Evolutionary conservation across 2,888 invertebrate genomes (phyloP), one percentile per base, ranked within the genome.

Genomic region (Agriopis marginaria): DNA sequence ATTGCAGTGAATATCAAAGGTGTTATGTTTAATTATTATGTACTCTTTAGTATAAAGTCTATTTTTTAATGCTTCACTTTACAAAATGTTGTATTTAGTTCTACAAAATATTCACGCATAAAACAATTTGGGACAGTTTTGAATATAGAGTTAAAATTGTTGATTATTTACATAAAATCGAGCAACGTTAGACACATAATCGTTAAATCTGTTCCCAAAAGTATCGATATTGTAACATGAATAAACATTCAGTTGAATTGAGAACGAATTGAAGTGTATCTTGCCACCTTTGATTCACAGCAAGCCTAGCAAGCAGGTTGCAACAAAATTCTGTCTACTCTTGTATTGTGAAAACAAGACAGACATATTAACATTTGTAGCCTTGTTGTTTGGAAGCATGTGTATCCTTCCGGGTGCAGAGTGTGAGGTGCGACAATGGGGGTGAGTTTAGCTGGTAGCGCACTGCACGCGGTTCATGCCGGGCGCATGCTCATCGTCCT

Each of bases 381-480:
- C 8, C 14, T 6, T 7, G 14, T 49, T 7, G 5, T 6, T 7
- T 49, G 14, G 7, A 14, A 47, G 42, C 8, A 42, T 42, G 8
- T 42, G 7, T 42, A 9, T 42, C 42, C 42, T 42, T 9, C 42
- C 42, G 42, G 42, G 42, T 10, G 42, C 42, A 1, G 8, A 42
- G 42, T 42, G 42, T 42, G 42, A 42, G 42, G 42, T 42, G 42
- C 42, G 42, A 9, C 2, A 10, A 42, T 9, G 8, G 42, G 9
- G 42, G 42, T 10, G 8, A 10, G 74, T 79, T 94, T 96, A 97
- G 90, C 96, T 95, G 73, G 97, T 96, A 82, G 97, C 96, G 91
- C 98, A 98, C 87, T 98, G 97, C 59, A 97, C 96, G 78, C 96
- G 95, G 83, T 96, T 96, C 84, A 96, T 95, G 80, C 96, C 95